These are phyloP conservation scores for Mamestra configurata DNA, from an alignment of 1,140 invertebrate species.

Conservation along the genomic window DNA sequence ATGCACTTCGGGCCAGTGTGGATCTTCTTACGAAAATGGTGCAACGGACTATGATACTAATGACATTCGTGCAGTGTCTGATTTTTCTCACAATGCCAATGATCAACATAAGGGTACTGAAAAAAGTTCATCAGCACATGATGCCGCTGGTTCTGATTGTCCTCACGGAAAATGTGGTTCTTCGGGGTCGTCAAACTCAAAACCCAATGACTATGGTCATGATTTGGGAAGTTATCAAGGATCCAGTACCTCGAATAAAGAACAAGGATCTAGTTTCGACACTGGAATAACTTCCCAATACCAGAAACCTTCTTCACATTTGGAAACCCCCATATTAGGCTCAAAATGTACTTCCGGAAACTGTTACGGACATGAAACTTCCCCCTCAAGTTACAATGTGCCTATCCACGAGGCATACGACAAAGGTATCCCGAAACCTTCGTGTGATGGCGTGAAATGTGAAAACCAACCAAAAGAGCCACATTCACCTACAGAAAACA, in stretches of 20 bases:
- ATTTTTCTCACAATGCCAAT: conserved; percentile 40
- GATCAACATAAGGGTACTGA: background rate
- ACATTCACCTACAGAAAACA: conserved; percentile 11
- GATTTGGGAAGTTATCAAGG: background rate
- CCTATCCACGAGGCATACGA: conserved; percentile 62
- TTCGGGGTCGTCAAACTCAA: background rate
- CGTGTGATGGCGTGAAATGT: conserved; percentile 47
- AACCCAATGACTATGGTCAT: background rate
- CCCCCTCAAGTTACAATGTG: conserved; percentile 71
- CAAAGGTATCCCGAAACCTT: background rate
- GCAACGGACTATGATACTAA: conserved; percentile 46
- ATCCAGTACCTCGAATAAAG: background rate
- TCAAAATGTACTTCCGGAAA: conserved; percentile 30
- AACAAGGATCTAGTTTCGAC: conserved; percentile 24
- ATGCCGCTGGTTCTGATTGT: conserved; percentile 41
- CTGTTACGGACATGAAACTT: conserved; percentile 50
- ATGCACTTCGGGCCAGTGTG: conserved; percentile 57
- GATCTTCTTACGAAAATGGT: background rate
- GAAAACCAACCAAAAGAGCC: conserved; percentile 23
- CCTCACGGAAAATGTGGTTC: conserved; percentile 58
- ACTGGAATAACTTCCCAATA: conserved; percentile 1
- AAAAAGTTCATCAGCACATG: background rate
- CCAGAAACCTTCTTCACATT: conserved; percentile 54
- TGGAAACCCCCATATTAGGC: conserved; percentile 44
- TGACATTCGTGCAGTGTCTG: conserved; percentile 61